Evolutionary conservation across 2,797 vertebrate genomes (phyloP), one percentile per base, ranked within the genome.

Genomic region (Micrastur ruficollis): DNA sequence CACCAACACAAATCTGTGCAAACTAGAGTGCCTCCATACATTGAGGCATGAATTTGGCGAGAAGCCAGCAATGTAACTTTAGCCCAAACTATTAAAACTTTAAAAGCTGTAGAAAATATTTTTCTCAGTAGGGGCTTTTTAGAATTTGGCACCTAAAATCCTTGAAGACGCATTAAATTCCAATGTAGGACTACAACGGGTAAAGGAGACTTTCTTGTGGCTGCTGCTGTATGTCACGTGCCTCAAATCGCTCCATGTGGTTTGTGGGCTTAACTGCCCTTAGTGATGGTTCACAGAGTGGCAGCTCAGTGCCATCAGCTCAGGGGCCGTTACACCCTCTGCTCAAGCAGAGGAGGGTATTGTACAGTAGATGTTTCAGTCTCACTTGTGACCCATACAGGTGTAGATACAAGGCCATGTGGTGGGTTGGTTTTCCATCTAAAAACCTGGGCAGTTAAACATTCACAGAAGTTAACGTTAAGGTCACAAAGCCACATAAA

Each of bases 401-500:
- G 31, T 84, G 31, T 34, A 49, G 67, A 9, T 90, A 74, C 6
- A 27, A 72, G 36, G 29, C 31, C 31, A 9, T 10, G 52, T 34
- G 18, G 27, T 73, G 19, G 14, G 12, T 86, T 86, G 85, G 70
- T 75, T 86, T 90, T 80, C 62, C 25, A 12, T 76, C 26, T 63
- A 40, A 79, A 90, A 95, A 20, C 52, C 58, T 14, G 22, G 6
- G 26, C 67, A 63, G 89, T 96, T 96, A 95, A 92, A 89, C 58
- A 90, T 92, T 94, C 59, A 87, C 74, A 87, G 67, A 91, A 76
- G 50, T 91, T 91, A 92, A 86, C 0, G 0, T 49, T 81, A 63
- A 82, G 91, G 83, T 93, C 89, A 87, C 62, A 70, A 85, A 95
- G 52, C 55, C 62, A 76, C 74, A 63, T 22, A 91, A 97, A 86